phyloP scores from a whole-genome alignment of 2,113 vertebrate genomes.

The Podarcis raffonei region DNA sequence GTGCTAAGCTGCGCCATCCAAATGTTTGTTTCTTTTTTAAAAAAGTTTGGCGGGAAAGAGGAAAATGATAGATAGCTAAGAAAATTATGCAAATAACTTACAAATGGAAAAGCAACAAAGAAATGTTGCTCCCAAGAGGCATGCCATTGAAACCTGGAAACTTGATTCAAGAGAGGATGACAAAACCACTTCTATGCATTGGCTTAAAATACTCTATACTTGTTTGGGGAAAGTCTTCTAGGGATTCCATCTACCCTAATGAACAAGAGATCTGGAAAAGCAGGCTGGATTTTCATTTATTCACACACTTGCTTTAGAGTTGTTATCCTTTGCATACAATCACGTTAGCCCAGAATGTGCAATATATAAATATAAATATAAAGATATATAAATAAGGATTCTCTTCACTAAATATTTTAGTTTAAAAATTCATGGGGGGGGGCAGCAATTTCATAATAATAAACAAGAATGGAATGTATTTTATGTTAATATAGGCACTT shows the following conservation, averaged over 20 bases:
- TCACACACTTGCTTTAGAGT: background rate
- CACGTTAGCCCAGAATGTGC: background rate
- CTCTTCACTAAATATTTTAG: background rate
- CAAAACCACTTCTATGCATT: conserved; percentile 24
- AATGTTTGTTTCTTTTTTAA: background rate
- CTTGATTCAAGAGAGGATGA: background rate
- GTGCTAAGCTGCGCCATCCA: background rate
- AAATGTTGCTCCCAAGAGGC: background rate
- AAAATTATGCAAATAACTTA: background rate
- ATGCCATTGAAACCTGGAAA: conserved; percentile 24
- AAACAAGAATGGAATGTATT: background rate
- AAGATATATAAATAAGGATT: background rate
- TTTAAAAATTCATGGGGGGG: no score
- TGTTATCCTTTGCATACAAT: background rate
- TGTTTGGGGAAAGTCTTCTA: background rate
- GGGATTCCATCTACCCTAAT: background rate
- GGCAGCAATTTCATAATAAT: background rate
- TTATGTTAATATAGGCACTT: background rate
- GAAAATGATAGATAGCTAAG: background rate
- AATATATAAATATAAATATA: no score
- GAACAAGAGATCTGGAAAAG: background rate
- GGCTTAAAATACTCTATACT: background rate
- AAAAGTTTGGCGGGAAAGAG: background rate
- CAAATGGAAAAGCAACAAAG: conserved; percentile 25
- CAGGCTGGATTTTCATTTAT: background rate